These are phyloP conservation scores for Triplophysa siluroides DNA, from an alignment of 2,113 vertebrate species.

Conservation along the genomic window DNA sequence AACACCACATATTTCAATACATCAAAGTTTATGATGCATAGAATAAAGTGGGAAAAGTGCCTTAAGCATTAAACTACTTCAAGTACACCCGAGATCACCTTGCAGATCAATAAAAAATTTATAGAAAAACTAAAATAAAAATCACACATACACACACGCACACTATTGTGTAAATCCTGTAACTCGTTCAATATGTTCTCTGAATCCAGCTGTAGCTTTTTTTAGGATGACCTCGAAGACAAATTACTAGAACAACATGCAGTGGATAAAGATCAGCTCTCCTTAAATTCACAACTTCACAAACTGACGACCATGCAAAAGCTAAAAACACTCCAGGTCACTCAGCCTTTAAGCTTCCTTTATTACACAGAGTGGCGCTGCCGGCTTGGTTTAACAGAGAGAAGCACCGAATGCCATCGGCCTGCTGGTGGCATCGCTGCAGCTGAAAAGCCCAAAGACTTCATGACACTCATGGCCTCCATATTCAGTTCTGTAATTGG, in stretches of 20 bases:
- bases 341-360: constrained; percentile 28
- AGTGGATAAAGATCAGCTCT: constrained; percentile 43
- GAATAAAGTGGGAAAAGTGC: constrained; percentile 48
- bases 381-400: constrained; percentile 38
- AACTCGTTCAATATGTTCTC: neutral
- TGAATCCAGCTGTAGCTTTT: neutral
- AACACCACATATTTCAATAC: constrained; percentile 30
- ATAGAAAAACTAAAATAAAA: neutral
- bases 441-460: constrained; percentile 38
- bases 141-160: neutral
- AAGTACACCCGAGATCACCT: constrained; percentile 39
- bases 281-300: constrained; percentile 32
- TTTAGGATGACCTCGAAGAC: constrained; percentile 29
- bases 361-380: constrained; percentile 41
- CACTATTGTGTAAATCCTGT: neutral
- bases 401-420: constrained; percentile 35
- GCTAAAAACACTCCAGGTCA: constrained; percentile 35
- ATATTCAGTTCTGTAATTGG: constrained; percentile 71
- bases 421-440: constrained; percentile 34
- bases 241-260: constrained; percentile 36
- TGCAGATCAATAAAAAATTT: constrained; percentile 35
- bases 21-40: constrained; percentile 48
- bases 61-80: constrained; percentile 29
- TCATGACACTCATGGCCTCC: constrained; percentile 48
- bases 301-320: constrained; percentile 43